Percentiles rank a stretch among this genome's conserved stretches.
These are phyloP conservation scores for Phoenicopterus ruber DNA, from an alignment of 2,113 vertebrate genomes.

Conservation along the genomic window DNA sequence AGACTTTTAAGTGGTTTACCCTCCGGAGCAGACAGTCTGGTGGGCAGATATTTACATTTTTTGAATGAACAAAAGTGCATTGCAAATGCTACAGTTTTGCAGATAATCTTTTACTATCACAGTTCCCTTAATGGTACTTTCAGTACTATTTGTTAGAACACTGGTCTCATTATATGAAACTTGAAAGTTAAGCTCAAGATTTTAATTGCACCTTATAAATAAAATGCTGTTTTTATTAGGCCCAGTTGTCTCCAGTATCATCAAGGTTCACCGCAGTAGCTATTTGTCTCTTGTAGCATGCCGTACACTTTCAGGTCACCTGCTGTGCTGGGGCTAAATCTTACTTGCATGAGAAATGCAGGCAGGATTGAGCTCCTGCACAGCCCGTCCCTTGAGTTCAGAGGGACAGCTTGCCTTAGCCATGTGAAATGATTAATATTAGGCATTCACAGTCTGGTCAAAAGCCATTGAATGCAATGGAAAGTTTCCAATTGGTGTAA, in stretches of 20 bases:
- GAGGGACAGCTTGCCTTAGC: background rate
- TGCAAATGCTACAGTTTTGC: background rate
- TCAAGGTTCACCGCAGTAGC: constrained; percentile 50
- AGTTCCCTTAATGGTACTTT: background rate
- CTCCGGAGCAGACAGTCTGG: background rate
- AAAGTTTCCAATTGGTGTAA: background rate
- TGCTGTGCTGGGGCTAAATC: constrained; percentile 20
- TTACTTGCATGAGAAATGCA: constrained; percentile 17
- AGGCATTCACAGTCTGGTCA: background rate
- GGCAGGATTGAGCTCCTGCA: background rate
- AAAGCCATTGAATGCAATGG: background rate
- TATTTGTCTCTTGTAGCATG: constrained; percentile 30
- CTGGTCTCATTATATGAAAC: constrained; percentile 26
- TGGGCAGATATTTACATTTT: background rate
- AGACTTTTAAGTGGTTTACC: background rate
- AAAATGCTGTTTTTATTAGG: constrained; percentile 49
- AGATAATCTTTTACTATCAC: background rate
- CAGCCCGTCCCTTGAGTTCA: constrained; percentile 16
- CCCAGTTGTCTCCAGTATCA: constrained; percentile 31
- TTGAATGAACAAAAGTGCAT: background rate
- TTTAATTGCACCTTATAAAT: constrained; percentile 57
- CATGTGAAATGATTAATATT: constrained; percentile 11
- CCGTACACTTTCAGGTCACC: background rate
- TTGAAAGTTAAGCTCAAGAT: constrained; percentile 32
- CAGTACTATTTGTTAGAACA: constrained; percentile 32